Evolutionary conservation across 2,113 vertebrate genomes (phyloP).

Genomic region (Apodemus sylvaticus): DNA sequence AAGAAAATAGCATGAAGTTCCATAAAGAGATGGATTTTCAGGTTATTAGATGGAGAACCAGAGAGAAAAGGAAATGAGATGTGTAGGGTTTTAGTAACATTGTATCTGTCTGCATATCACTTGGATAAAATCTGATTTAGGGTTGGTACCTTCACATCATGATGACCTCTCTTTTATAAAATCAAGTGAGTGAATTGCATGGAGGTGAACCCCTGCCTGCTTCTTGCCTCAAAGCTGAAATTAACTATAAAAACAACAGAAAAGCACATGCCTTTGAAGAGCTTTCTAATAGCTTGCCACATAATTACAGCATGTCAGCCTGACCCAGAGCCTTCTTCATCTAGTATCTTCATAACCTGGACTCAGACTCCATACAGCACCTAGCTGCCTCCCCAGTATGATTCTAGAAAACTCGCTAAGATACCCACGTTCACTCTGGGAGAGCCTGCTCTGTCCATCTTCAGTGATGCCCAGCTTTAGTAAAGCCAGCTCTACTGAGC

Average conservation of each 20-base stretch:
- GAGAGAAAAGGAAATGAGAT: slow-evolving; percentile 75
- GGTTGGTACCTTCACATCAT: slow-evolving; percentile 54
- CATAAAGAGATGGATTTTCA: slow-evolving; percentile 75
- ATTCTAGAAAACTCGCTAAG: neutral
- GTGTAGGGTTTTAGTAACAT: slow-evolving; percentile 58
- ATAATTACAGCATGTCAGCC: neutral
- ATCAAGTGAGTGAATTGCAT: slow-evolving; percentile 54
- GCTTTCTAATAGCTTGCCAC: neutral
- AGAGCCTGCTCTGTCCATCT: neutral
- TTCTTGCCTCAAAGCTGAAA: neutral
- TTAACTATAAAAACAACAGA: slow-evolving; percentile 62
- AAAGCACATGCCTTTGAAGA: slow-evolving; percentile 16
- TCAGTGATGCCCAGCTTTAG: neutral
- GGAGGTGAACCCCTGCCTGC: slow-evolving; percentile 57
- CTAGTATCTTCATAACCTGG: neutral
- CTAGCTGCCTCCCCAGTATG: neutral
- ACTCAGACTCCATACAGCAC: neutral
- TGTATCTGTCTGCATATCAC: slow-evolving; percentile 61
- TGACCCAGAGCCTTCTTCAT: neutral
- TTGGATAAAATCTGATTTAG: slow-evolving; percentile 72
- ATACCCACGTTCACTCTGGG: neutral
- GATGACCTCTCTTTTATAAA: slow-evolving; percentile 59
- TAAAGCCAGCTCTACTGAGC: neutral
- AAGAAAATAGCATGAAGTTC: slow-evolving; percentile 78
- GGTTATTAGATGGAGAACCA: slow-evolving; percentile 65